Percentiles rank a stretch among this genome's conserved stretches.
Evolutionary conservation across 1,140 invertebrate genomes (phyloP).

Genomic region (Dysdera silvatica): DNA sequence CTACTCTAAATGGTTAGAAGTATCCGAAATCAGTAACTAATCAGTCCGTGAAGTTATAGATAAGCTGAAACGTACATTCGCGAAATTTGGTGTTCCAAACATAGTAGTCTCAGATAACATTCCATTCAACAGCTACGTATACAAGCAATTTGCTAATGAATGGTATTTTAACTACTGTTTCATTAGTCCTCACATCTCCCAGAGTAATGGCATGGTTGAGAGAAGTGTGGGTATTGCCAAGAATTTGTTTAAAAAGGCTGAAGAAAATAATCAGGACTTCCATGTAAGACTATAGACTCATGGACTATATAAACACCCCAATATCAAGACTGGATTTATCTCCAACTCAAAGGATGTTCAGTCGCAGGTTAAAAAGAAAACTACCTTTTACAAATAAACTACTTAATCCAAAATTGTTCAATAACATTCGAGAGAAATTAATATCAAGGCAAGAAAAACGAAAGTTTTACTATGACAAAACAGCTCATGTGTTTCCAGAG

Average conservation of each 20-base stretch:
- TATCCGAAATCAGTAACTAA: not conserved
- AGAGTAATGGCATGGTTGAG: constrained; percentile 12
- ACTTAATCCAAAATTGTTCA: too few species aligned
- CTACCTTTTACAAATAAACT: too few species aligned
- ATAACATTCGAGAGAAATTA: too few species aligned
- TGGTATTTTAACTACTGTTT: constrained; percentile 1
- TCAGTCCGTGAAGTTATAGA: not conserved
- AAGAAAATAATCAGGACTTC: constrained; percentile 4
- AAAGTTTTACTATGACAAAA: too few species aligned
- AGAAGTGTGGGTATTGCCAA: constrained; percentile 8
- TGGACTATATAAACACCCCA: too few species aligned
- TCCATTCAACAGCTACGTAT: not conserved
- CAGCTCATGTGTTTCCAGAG: too few species aligned
- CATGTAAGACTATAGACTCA: too few species aligned
- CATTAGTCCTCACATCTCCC: not conserved
- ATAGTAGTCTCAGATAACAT: constrained; percentile 1
- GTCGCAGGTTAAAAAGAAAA: too few species aligned
- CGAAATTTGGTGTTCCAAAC: not conserved
- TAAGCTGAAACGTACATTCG: not conserved
- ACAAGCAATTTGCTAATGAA: constrained; percentile 14
- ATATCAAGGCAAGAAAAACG: too few species aligned
- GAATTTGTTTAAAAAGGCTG: constrained; percentile 3
- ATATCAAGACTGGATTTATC: too few species aligned
- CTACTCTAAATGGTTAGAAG: constrained; percentile 13
- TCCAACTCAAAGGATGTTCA: too few species aligned